Evolutionary conservation across 2,113 vertebrate genomes (phyloP), one percentile per base, ranked within the genome.

Genomic region (Megaceryle maxima): DNA sequence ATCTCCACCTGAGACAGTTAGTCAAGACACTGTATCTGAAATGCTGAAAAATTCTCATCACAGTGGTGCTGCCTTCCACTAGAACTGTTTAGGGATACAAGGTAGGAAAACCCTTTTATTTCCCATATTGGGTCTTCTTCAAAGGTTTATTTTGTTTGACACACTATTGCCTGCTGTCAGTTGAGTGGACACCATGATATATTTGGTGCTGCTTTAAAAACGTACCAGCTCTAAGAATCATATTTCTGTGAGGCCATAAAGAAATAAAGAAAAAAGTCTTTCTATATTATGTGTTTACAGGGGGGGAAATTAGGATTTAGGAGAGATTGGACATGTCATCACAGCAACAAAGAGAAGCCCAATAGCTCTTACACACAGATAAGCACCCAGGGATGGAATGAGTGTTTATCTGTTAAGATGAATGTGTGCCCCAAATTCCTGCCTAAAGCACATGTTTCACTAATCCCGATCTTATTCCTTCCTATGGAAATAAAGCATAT

Each of bases 1-100:
- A 51, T 51, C 62, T 63, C 56, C 44, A 60, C 2, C 31, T 18
- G 12, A 74, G 21, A 1, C 75, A 67, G 21, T 13, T 19, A 53
- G 29, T 15, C n/a, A 43, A 82, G 77, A 44, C 14, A 16, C 13
- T 56, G 2, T 3, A 18, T 48, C 21, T 78, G 33, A 83, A 83
- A 78, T 4, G 31, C 28, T 25, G 41, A 75, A 46, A 48, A 84
- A 60, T 33, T 80, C 69, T 72, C 83, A 22, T 20, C 24, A 1
- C 7, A 73, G n/a, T 14, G 44, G 24, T 51, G 43, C 14, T 46
- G 51, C 0, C 0, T 10, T 35, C 10, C 41, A 31, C 41, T 46
- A 37, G 50, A 67, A 82, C 20, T n/a, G 9, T 18, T 64, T 15
- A 29, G 19, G 25, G 18, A 83, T 28, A 43, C 18, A 14, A 72